Base-by-base conservation (phyloP, 2,113 vertebrate species). In the Noctilio leporinus region DNA sequence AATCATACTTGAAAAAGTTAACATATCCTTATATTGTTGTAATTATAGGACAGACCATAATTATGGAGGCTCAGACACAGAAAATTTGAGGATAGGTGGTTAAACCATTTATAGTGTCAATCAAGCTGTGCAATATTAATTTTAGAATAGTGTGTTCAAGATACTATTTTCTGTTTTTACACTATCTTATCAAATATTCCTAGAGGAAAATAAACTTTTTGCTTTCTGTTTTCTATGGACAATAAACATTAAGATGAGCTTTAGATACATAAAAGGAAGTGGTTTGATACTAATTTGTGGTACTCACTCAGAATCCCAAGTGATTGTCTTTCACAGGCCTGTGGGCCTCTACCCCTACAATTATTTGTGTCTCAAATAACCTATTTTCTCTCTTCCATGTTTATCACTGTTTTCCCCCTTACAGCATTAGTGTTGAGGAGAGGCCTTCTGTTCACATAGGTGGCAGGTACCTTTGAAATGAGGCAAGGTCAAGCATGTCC, bases 271-370 rank as follows among this genome's bases (percentile, higher is more conserved):
- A 55, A 91, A 86, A 76, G 16, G 10, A 49, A 92, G 83, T 28
- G 26, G 10, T 87, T 64, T 62, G 24, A 77, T 95, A 84, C 76
- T 40, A 95, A 73, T 86, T 69, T 40, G 19, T 49, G 35, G 20
- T 6, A 47, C 17, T 64, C 2, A 35, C 72, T 92, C 69, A 70
- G 22, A 87, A 22, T 75, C 35, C 67, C 55, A 78, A 73, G 57
- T 86, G 62, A 69, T 70, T 88, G 95, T 88, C 40, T 93, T 94
- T 96, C 72, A 94, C 7, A 72, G 9, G 35, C 55, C 49, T 92
- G 26, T 28, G 78, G 65, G 86, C 51, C 19, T 78, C n/a, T 78
- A 84, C 10, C 26, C 69, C 47, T 80, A 59, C 49, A 96, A 88
- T 22, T 67, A 51, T 53, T 64, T 82, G 4, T 83, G 28, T 64